Base-by-base conservation (phyloP, 2,888 invertebrate species). In the Athalia cordata region DNA sequence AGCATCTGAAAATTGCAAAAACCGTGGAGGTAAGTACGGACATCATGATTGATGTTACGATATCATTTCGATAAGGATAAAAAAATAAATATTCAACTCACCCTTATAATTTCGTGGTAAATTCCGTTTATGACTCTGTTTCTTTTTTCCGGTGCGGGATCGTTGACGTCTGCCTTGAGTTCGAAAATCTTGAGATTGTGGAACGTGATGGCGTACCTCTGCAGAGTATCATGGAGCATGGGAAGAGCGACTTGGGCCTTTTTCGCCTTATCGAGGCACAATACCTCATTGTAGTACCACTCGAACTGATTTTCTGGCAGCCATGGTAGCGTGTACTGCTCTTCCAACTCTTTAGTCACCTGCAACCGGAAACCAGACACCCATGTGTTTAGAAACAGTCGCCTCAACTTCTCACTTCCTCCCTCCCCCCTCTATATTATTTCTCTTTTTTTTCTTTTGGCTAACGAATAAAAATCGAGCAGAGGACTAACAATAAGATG, bases 201-300 rank as follows among this genome's bases (percentile, higher is more conserved):
- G 78, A 92, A 90, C n/a, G 92, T 91, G 8, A 91, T 90, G 43
- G 91, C 91, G 85, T 91, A 92, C 84, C 89, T 89, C 82, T 92
- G 90, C n/a, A 92, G 88, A 3, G 91, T 89, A 61, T 90, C 92
- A 90, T 93, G 93, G 61, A 94, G 91, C 82, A 91, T 91, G 76
- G 93, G 92, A 84, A 93, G 91, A 79, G 93, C 89, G 81, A 91
- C 91, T 81, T 91, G 89, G 79, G 93, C 92, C 93, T 94, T 91
- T 79, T 87, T 87, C 65, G 87, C 87, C 81, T 90, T 90, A 80
- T 90, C 89, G 61, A 89, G 84, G 78, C 91, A 91, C 86, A 87
- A 87, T 77, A 90, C 85, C 72, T 90, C 86, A 55, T 85, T 85
- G 77, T 87, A 84, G 81, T 90, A 91, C 91, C 91, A 91, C 75